phyloP scores from a whole-genome alignment of 2,888 invertebrate genomes.

The Troglohyphantes excavatus region DNA sequence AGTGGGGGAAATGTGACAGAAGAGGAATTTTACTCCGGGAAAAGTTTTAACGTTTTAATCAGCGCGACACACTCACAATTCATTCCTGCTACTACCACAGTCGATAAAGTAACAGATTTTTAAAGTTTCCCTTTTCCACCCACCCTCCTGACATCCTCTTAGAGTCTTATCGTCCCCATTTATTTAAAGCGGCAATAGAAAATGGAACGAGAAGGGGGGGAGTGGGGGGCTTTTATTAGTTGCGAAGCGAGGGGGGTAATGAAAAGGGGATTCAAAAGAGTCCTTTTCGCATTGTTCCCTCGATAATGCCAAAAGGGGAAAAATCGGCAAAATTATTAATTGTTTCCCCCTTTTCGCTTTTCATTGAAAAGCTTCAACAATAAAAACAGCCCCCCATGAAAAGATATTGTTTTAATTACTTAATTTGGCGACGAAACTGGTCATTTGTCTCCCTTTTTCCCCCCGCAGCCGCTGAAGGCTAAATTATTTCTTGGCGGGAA shows the following conservation, averaged over 20 bases:
- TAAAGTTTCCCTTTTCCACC: conserved; percentile 66
- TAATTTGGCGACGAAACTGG: conserved; percentile 79
- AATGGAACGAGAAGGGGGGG: conserved; percentile 12
- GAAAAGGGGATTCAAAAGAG: conserved; percentile 40
- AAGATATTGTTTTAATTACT: conserved; percentile 79
- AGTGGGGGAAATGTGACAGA: conserved; percentile 60
- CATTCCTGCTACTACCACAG: conserved; percentile 61
- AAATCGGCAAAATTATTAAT: conserved; percentile 78
- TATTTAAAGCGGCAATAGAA: conserved; percentile 74
- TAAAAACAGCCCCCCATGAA: conserved; percentile 69
- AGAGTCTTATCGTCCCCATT: conserved; percentile 75
- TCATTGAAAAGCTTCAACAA: conserved; percentile 70
- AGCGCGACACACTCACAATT: conserved; percentile 76
- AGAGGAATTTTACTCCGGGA: too few species aligned
- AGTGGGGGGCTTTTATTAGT: conserved; percentile 69
- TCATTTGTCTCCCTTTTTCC: conserved; percentile 77
- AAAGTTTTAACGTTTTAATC: conserved; percentile 78
- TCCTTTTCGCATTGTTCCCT: conserved; percentile 71
- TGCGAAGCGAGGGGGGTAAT: conserved; percentile 39
- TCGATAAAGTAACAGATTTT: conserved; percentile 79
- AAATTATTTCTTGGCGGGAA: conserved; percentile 72
- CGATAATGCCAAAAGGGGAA: conserved; percentile 78
- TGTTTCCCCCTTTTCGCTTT: conserved; percentile 63
- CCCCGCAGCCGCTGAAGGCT: conserved; percentile 71
- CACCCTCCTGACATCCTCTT: not conserved